Evolutionary conservation across 2,888 invertebrate genomes (phyloP).

Genomic region (Caenorhabditis becei): DNA sequence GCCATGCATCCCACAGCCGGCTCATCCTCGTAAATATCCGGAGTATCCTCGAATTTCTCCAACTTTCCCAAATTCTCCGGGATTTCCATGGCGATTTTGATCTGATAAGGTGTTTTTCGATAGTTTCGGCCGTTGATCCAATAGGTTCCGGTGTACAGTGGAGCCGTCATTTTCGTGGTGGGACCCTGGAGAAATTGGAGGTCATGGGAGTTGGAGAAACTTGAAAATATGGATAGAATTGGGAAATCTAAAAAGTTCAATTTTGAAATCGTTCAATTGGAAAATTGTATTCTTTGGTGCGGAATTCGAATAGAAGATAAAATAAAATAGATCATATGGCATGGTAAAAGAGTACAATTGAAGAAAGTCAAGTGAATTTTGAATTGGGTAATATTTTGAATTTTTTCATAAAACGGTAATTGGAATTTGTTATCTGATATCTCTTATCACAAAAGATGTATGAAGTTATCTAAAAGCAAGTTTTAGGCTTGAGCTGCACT

Average conservation of each 20-base stretch:
- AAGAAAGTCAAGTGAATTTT: too few relatives aligned
- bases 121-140: constrained; percentile 41
- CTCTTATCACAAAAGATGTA: too few relatives aligned
- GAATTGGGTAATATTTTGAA: too few relatives aligned
- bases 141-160: constrained; percentile 50
- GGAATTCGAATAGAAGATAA: background rate
- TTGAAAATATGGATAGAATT: background rate
- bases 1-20: constrained; percentile 21
- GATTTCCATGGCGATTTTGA: background rate
- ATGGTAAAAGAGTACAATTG: too few relatives aligned
- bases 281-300: background rate
- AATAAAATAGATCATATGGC: constrained; percentile 6
- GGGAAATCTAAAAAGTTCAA: background rate
- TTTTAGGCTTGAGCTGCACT: constrained; percentile 21
- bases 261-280: background rate
- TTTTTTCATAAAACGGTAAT: too few relatives aligned
- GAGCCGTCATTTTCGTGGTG: constrained; percentile 14
- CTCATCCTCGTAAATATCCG: constrained; percentile 62
- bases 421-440: background rate
- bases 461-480: background rate
- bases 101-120: constrained; percentile 51
- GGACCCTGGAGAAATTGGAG: too few relatives aligned
- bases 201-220: background rate
- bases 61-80: background rate
- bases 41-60: constrained; percentile 50